Evolutionary conservation across 2,888 invertebrate genomes (phyloP), one percentile per base, ranked within the genome.

Genomic region (Nymphalis urticae): DNA sequence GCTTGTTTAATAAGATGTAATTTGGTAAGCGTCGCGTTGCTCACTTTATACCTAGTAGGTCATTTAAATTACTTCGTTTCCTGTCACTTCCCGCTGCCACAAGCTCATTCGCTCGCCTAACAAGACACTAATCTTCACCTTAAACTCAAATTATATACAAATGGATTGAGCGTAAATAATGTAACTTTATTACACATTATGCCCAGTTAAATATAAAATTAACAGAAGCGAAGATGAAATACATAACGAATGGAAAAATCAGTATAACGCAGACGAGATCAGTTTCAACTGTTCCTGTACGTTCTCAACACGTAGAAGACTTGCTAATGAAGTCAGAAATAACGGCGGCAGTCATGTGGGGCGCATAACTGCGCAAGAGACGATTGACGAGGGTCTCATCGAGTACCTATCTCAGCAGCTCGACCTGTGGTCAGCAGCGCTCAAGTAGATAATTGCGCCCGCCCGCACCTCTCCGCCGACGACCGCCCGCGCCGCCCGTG

Each of bases 401-500:
- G 42, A n/a, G n/a, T 56, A 48, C 36, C n/a, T 24, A 36, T 27
- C 36, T 36, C 59, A 24, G 21, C 51, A 8, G 59, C 65, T 48
- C n/a, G 50, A 16, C 24, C 24, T 19, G 60, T 59, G 47, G 51
- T 24, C 47, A 24, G 10, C 59, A 60, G 63, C 69, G 60, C 69
- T 71, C 76, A 76, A 78, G 73, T 75, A 76, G 73, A 78, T 82
- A 80, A 82, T 83, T 80, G 78, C 64, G 32, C 69, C 73, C 77
- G 79, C 81, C 75, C 77, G 76, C 75, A 75, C 76, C 72, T 36
- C 58, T n/a, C 58, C 56, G 54, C 13, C 54, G 54, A 13, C 53
- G 27, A 27, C 54, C 54, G 54, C 27, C 54, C 54, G 27, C 32
- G 54, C 54, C 13, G 47, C 17, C 3, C 71, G 32, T 64, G 51